Evolutionary conservation across 2,113 vertebrate species (phyloP), one percentile per base, ranked within the genome.

Genomic region (Taxidea taxus): DNA sequence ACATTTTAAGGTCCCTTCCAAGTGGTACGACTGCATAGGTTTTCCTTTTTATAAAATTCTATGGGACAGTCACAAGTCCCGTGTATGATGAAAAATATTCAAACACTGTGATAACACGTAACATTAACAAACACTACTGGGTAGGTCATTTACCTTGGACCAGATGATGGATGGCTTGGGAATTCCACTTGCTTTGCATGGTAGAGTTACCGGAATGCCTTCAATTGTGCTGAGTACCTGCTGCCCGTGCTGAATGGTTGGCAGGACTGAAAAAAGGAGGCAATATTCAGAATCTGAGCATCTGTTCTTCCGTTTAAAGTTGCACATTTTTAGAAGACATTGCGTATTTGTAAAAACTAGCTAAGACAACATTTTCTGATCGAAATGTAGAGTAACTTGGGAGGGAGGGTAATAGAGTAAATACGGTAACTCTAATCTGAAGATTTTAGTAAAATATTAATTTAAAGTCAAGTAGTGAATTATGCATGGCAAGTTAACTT

Each of bases 181-280:
- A 81, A 99, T 98, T 97, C 99, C 99, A 70, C 95, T 99, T 16
- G 99, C 99, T 98, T 98, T 99, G 98, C 99, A 99, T 0, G 99
- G 99, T 82, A 99, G 96, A 2, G 99, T 99, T 93, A 99, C 98
- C 8, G 99, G 98, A 18, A 98, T 98, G 70, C 99, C 99, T 98
- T 99, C 99, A 2, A 99, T 99, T 16, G 99, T 99, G 95, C 99
- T 99, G 98, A 99, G 99, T 88, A 99, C 99, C 98, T 99, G 99
- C 97, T 99, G 99, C 13, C 99, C 99, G 0, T 99, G 99, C 93
- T 99, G 99, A 98, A 99, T 99, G 91, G 99, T 99, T 51, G 99
- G 99, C 95, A 99, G 98, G 92, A 99, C 99, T 99, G 91, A 49
- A 98, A 98, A 98, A 87, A 0, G 95, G 89, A 98, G 7, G 39